A percentile compares a stretch with the other conserved stretches of the same genome.
Evolutionary conservation across 2,797 vertebrate genomes (phyloP).

Genomic region (Prionace glauca): DNA sequence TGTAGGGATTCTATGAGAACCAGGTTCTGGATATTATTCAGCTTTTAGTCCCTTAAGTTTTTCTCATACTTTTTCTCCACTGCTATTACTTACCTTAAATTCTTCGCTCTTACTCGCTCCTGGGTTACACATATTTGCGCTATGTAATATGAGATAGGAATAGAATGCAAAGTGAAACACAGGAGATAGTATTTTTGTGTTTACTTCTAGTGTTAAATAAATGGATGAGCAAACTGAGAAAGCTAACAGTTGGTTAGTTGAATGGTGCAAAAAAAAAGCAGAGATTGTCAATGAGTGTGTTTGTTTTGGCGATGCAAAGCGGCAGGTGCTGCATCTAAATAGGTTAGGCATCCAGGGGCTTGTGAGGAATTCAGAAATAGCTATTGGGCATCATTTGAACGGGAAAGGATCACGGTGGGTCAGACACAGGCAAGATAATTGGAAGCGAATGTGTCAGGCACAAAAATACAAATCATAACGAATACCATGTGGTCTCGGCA

Average conservation of each 20-base stretch:
- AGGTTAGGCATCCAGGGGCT: background rate
- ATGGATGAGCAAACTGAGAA: conserved; percentile 27
- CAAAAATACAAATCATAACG: background rate
- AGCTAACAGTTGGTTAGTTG: conserved; percentile 19
- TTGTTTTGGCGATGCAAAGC: background rate
- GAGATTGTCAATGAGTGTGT: conserved; percentile 11
- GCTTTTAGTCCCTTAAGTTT: background rate
- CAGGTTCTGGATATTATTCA: background rate
- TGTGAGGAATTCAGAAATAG: conserved; percentile 4
- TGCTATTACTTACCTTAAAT: background rate
- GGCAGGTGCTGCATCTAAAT: background rate
- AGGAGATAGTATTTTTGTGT: background rate
- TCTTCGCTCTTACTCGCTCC: background rate
- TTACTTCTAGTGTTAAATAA: conserved; percentile 17
- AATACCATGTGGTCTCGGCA: background rate
- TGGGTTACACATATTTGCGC: background rate
- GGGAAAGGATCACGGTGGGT: background rate
- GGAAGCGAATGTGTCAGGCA: background rate
- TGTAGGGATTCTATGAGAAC: too few relatives aligned
- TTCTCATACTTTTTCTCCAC: background rate
- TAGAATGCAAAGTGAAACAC: background rate
- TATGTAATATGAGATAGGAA: background rate
- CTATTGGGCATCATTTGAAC: conserved; percentile 1
- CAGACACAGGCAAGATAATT: background rate
- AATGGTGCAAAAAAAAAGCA: background rate